Conservation (phyloP, 2,113 vertebrate species). For the Hypocryptadius cinnamomeus region DNA sequence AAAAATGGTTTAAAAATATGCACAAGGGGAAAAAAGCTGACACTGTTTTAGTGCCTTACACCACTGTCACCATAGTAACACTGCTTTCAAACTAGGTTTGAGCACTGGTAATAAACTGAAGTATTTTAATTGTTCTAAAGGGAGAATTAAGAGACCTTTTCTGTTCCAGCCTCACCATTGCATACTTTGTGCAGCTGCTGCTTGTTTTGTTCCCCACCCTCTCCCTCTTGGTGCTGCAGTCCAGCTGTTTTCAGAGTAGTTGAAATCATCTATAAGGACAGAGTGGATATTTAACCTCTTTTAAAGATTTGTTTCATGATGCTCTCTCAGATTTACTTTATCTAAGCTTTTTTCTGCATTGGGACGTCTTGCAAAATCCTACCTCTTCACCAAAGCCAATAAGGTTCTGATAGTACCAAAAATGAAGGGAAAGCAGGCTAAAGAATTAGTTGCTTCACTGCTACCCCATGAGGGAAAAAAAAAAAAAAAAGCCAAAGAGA, state of each 20-base stretch:
- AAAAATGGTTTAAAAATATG: neutral
- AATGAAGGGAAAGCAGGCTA: neutral
- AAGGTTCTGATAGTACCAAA: neutral
- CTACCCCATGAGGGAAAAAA: neutral
- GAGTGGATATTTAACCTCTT: neutral
- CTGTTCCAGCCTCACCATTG: neutral
- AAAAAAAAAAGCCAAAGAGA: neutral
- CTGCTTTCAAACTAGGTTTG: neutral
- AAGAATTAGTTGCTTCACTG: neutral
- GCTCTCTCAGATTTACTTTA: neutral
- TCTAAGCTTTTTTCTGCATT: neutral
- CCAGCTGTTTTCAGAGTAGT: neutral
- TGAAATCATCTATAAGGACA: neutral
- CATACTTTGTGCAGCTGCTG: constrained; percentile 22
- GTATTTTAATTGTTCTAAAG: neutral
- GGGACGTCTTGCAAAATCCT: neutral
- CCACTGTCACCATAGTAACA: neutral
- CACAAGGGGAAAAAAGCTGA: neutral
- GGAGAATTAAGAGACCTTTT: neutral
- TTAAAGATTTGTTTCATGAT: neutral
- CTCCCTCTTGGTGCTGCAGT: neutral
- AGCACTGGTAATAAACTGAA: neutral
- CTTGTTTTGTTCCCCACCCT: neutral
- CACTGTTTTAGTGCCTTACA: neutral
- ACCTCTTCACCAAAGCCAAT: neutral